Percentiles rank a stretch among this genome's conserved stretches.
These are phyloP conservation scores for Xiphophorus maculatus DNA, from an alignment of 2,113 vertebrate species.

Conservation along the genomic window DNA sequence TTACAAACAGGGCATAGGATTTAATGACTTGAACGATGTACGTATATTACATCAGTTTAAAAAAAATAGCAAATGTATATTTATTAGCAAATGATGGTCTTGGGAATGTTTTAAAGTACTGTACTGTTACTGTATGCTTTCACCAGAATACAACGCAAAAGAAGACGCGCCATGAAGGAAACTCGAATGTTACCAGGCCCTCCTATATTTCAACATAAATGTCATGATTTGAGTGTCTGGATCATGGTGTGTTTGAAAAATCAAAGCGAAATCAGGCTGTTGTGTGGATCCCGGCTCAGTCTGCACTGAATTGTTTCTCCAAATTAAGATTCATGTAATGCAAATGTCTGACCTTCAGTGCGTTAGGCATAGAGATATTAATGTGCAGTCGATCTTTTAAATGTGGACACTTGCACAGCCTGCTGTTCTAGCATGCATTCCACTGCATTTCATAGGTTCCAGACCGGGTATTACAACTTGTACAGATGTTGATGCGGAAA, in stretches of 20 bases:
- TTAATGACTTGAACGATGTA: slow-evolving; percentile 66
- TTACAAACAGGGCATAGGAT: slow-evolving; percentile 52
- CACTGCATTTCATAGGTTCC: slow-evolving; percentile 71
- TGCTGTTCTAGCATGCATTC: slow-evolving; percentile 77
- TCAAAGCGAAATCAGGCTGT: slow-evolving; percentile 27
- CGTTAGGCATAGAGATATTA: slow-evolving; percentile 64
- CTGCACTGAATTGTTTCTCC: slow-evolving; percentile 47
- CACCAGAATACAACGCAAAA: slow-evolving; percentile 32
- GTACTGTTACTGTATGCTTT: slow-evolving; percentile 48
- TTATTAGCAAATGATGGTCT: slow-evolving; percentile 63
- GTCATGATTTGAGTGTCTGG: slow-evolving; percentile 47
- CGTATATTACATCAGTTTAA: slow-evolving; percentile 44
- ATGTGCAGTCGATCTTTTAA: slow-evolving; percentile 67
- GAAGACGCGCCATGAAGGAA: slow-evolving; percentile 44
- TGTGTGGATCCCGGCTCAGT: slow-evolving; percentile 35
- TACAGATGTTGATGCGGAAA: slow-evolving; percentile 68
- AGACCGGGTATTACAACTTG: slow-evolving; percentile 63
- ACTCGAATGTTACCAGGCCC: slow-evolving; percentile 59
- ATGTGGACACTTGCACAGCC: slow-evolving; percentile 73
- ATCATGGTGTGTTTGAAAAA: slow-evolving; percentile 40
- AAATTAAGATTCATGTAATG: slow-evolving; percentile 68
- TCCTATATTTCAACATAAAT: slow-evolving; percentile 42
- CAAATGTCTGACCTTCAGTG: slow-evolving; percentile 65
- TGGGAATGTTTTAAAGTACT: slow-evolving; percentile 69
- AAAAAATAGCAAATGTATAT: slow-evolving; percentile 58